Conservation (phyloP, 1,140 invertebrate species). For the Diabrotica undecimpunctata region DNA sequence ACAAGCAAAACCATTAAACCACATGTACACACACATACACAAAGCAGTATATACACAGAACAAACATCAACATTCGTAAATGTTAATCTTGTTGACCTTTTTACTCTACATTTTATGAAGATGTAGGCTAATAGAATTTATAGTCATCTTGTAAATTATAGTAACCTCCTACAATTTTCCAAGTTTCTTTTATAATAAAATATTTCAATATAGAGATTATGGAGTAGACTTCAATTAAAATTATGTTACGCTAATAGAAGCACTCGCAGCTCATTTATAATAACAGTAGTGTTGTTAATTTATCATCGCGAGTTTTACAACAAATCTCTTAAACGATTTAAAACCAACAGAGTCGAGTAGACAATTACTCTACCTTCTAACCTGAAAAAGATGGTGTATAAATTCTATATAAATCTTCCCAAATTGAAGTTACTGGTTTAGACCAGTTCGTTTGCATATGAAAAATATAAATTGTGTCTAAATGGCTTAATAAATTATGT, state of each 20-base stretch:
- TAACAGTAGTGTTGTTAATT: not conserved
- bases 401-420: conserved; percentile 5
- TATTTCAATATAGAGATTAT: no score
- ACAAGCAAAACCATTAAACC: no score
- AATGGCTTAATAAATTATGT: not conserved
- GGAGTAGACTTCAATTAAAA: no score
- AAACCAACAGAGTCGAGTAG: conserved; percentile 11
- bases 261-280: not conserved
- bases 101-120: no score
- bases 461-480: not conserved
- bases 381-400: conserved; percentile 3
- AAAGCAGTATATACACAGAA: no score
- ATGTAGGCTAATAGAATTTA: no score
- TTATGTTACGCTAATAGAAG: not conserved
- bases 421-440: not conserved
- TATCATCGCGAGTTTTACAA: not conserved
- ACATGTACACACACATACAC: no score
- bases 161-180: no score
- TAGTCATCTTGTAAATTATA: no score
- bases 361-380: conserved; percentile 5
- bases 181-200: no score
- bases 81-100: no score
- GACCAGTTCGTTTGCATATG: not conserved
- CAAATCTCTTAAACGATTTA: conserved; percentile 4
- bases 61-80: no score